These are phyloP conservation scores for Standfussiana lucernea DNA, from an alignment of 2,888 invertebrate species.

Conservation along the genomic window DNA sequence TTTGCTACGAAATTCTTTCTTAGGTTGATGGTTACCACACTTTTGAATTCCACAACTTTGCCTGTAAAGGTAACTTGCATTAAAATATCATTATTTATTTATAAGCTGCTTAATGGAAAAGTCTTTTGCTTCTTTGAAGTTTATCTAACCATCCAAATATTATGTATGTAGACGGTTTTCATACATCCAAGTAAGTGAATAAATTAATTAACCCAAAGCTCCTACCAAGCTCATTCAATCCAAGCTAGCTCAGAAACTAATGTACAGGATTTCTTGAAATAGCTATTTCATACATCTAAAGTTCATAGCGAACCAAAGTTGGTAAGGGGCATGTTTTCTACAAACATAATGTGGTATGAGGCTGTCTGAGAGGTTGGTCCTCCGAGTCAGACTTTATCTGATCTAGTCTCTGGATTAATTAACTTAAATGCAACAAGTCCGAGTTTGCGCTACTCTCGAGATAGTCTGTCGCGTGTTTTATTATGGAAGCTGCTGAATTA, in stretches of 20 bases:
- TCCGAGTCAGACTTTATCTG: conserved; percentile 84
- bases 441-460: conserved; percentile 88
- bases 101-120: conserved; percentile 29
- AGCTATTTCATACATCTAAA: conserved; percentile 52
- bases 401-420: conserved; percentile 87
- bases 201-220: conserved; percentile 38
- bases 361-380: conserved; percentile 75
- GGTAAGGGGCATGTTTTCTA: conserved; percentile 64
- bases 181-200: conserved; percentile 3
- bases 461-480: conserved; percentile 87
- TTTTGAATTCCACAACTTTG: conserved; percentile 16
- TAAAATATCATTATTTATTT: conserved; percentile 29
- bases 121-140: conserved; percentile 1
- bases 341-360: conserved; percentile 68
- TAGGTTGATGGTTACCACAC: conserved; percentile 1
- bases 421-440: conserved; percentile 90
- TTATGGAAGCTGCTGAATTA: conserved; percentile 87
- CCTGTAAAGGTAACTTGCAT: conserved; percentile 12
- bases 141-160: conserved; percentile 10
- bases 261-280: conserved; percentile 41
- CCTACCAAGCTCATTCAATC: conserved; percentile 9
- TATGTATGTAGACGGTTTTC: conserved; percentile 11
- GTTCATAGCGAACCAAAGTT: conserved; percentile 62
- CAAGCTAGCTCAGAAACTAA: conserved; percentile 27
- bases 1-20: conserved; percentile 55